Evolutionary conservation across 2,113 vertebrate genomes (phyloP), one percentile per base, ranked within the genome.

Genomic region (Ciconia stormi): DNA sequence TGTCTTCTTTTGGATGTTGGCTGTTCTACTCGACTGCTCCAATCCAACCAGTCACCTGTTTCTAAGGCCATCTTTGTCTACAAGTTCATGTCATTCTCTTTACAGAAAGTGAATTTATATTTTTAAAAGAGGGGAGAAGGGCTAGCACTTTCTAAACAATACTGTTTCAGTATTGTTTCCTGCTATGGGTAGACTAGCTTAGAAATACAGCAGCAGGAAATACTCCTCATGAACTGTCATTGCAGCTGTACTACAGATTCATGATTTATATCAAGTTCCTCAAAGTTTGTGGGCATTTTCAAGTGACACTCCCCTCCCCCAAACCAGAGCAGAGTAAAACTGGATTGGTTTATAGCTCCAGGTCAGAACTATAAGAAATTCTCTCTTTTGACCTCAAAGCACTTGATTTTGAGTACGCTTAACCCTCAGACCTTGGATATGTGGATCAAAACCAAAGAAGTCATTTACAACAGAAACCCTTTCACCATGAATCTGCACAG

Each of bases 301-400:
- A 80, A 90, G 36, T 10, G n/a, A 83, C 1, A 2, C 0, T 1
- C 1, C 2, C 17, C 23, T 52, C 16, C 17, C 40, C 7, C 9
- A 84, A 66, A 58, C 5, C 40, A 77, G 22, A 78, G 23, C 14
- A 32, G 9, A 74, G 50, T 81, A 84, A 81, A 90, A 81, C 18
- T 56, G n/a, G 7, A 70, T 65, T 42, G 44, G 10, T 74, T 89
- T 93, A 78, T 44, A 79, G 14, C 36, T 91, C 30, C 27, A 29
- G 46, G 66, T 83, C 58, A 90, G 44, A 96, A 42, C 26, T 27
- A 27, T 26, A 83, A 93, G 38, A 89, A 96, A 56, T 50, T 87
- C 6, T 71, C 40, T 80, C 44, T 93, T 94, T 89, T 82, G 73
- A 92, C 76, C 52, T 74, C 56, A 56, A 79, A 92, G 36, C 16